A percentile compares a stretch with the other conserved stretches of the same genome.
Evolutionary conservation across 1,140 invertebrate species (phyloP).

Genomic region (Laodelphax striatellus): DNA sequence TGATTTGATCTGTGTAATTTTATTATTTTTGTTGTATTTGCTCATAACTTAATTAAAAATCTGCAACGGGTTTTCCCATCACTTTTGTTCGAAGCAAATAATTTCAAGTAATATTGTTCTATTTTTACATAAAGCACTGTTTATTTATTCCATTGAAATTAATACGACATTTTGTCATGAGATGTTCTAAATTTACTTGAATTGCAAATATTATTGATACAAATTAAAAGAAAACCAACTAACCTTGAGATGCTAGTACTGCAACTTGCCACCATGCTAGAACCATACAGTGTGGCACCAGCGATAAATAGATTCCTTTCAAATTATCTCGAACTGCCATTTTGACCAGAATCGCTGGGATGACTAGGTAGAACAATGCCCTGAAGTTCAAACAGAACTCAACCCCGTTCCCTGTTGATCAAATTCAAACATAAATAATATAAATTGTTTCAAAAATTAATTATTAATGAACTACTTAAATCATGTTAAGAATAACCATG

Average conservation of each 20-base stretch:
- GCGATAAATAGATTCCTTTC: constrained; percentile 61
- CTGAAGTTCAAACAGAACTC: constrained; percentile 75
- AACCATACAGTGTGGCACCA: constrained; percentile 75
- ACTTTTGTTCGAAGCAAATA: too few species aligned
- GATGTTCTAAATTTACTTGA: too few species aligned
- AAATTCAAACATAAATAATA: background rate
- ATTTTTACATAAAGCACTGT: too few species aligned
- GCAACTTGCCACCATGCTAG: constrained; percentile 78
- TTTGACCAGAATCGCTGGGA: constrained; percentile 55
- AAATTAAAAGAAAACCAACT: background rate
- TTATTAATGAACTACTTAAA: background rate
- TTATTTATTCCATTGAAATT: too few species aligned
- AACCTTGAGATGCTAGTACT: constrained; percentile 59
- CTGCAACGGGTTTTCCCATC: too few species aligned
- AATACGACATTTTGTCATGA: too few species aligned
- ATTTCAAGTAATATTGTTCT: too few species aligned
- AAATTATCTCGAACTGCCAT: constrained; percentile 62
- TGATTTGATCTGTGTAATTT: too few species aligned
- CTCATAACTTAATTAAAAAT: too few species aligned
- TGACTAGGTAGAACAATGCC: constrained; percentile 60
- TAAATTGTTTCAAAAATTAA: background rate
- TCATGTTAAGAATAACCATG: too few species aligned
- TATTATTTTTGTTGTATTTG: too few species aligned
- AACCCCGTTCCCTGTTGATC: constrained; percentile 48
- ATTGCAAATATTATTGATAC: too few species aligned